A percentile compares a stretch with the other conserved stretches of the same genome.
phyloP scores from a whole-genome alignment of 2,888 invertebrate genomes.

The Eulithis testata region DNA sequence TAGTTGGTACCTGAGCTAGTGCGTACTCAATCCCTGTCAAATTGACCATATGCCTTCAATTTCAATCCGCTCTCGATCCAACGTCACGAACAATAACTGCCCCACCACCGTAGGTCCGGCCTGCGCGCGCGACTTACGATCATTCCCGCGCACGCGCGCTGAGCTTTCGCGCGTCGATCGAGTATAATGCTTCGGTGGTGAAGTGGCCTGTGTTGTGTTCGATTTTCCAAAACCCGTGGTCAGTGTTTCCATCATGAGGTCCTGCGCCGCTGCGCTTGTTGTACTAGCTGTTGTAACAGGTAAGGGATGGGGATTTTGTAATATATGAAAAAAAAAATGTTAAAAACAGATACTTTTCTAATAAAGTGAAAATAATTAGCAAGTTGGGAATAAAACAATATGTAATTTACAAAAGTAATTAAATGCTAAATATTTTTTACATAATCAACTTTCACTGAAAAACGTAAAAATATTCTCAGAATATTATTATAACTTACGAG shows the following conservation, averaged over 20 bases:
- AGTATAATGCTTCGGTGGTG: constrained; percentile 79
- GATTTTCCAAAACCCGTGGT: constrained; percentile 61
- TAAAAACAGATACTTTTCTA: not conserved
- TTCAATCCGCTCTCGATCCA: constrained; percentile 25
- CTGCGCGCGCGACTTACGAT: constrained; percentile 29
- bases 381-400: too few relatives aligned
- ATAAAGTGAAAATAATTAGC: not conserved
- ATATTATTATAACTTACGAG: constrained; percentile 8
- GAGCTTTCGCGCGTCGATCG: constrained; percentile 72
- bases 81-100: constrained; percentile 24
- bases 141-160: constrained; percentile 75
- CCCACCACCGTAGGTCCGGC: constrained; percentile 28
- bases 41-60: constrained; percentile 31
- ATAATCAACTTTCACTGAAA: constrained; percentile 14
- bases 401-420: constrained; percentile 1
- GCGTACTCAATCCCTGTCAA: constrained; percentile 42
- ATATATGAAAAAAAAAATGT: not conserved
- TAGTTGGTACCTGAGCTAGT: not conserved
- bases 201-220: constrained; percentile 74
- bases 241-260: constrained; percentile 69
- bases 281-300: constrained; percentile 72
- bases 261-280: constrained; percentile 69
- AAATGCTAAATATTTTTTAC: constrained; percentile 3
- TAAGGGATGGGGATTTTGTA: constrained; percentile 41
- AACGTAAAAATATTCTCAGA: constrained; percentile 22